These are phyloP conservation scores for Vombatus ursinus DNA, from an alignment of 2,113 vertebrate genomes.

Conservation along the genomic window DNA sequence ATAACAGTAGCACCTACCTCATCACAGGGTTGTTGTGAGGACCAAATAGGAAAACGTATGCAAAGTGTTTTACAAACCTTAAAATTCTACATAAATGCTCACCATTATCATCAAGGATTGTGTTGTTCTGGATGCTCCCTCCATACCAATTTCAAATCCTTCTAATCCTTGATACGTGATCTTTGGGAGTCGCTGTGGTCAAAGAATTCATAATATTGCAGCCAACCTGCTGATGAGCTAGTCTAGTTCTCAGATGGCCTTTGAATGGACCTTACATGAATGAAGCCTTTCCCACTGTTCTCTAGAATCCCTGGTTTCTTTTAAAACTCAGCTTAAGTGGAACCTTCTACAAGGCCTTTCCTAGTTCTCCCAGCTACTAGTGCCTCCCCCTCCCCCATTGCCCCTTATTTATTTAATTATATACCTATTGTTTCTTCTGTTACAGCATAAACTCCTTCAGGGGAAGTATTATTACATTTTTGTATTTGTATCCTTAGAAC, in stretches of 20 bases:
- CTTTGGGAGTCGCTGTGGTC: background rate
- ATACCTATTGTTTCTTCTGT: background rate
- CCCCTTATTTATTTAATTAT: background rate
- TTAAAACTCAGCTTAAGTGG: background rate
- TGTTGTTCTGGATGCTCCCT: background rate
- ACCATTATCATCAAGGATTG: background rate
- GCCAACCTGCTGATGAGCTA: background rate
- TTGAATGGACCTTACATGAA: background rate
- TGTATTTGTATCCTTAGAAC: background rate
- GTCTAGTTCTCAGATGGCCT: background rate
- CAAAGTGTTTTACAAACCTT: background rate
- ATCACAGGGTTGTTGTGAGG: background rate
- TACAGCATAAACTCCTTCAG: background rate
- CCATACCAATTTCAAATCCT: background rate
- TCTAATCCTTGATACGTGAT: background rate
- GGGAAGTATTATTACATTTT: background rate
- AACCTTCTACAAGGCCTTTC: background rate
- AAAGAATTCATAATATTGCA: background rate
- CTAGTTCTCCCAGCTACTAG: background rate
- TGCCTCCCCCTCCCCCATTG: background rate
- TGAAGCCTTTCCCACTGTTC: background rate
- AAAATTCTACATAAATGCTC: background rate
- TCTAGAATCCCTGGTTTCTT: background rate
- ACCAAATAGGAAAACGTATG: background rate
- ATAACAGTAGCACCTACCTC: background rate